phyloP scores from a whole-genome alignment of 1,140 invertebrate species.

The Nixonia krombeini region DNA sequence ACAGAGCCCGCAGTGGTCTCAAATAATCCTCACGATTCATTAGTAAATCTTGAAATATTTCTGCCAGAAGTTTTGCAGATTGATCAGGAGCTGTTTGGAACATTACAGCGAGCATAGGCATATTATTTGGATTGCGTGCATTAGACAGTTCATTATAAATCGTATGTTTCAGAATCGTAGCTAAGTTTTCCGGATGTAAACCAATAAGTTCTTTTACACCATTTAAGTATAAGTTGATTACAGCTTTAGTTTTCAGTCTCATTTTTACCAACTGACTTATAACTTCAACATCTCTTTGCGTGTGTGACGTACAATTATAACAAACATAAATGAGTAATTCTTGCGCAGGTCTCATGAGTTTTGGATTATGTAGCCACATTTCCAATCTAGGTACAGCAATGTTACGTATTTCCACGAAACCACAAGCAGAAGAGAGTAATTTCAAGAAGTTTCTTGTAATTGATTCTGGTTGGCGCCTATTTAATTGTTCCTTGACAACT shows the following conservation, averaged over 20 bases:
- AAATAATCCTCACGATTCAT: constrained; percentile 93
- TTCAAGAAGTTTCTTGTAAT: constrained; percentile 91
- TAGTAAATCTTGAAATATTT: constrained; percentile 88
- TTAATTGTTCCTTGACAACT: constrained; percentile 88
- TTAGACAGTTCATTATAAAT: constrained; percentile 96
- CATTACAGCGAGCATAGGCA: constrained; percentile 88
- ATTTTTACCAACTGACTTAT: constrained; percentile 92
- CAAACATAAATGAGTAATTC: constrained; percentile 94
- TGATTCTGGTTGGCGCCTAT: constrained; percentile 87
- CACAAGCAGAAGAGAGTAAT: constrained; percentile 86
- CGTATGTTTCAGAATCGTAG: constrained; percentile 90
- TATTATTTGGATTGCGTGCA: constrained; percentile 93
- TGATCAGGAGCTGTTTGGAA: constrained; percentile 86
- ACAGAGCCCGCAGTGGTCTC: constrained; percentile 84
- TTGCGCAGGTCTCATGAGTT: constrained; percentile 90
- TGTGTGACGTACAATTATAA: constrained; percentile 87
- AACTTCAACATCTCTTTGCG: constrained; percentile 89
- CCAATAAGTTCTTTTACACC: constrained; percentile 81
- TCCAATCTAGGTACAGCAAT: constrained; percentile 88
- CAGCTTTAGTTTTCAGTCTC: constrained; percentile 92
- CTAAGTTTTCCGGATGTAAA: constrained; percentile 84
- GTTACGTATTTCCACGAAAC: constrained; percentile 87
- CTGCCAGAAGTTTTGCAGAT: constrained; percentile 83
- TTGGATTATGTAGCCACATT: constrained; percentile 96
- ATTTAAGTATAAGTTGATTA: constrained; percentile 89